Evolutionary conservation across 2,113 vertebrate genomes (phyloP).

Genomic region (Dasyurus viverrinus): DNA sequence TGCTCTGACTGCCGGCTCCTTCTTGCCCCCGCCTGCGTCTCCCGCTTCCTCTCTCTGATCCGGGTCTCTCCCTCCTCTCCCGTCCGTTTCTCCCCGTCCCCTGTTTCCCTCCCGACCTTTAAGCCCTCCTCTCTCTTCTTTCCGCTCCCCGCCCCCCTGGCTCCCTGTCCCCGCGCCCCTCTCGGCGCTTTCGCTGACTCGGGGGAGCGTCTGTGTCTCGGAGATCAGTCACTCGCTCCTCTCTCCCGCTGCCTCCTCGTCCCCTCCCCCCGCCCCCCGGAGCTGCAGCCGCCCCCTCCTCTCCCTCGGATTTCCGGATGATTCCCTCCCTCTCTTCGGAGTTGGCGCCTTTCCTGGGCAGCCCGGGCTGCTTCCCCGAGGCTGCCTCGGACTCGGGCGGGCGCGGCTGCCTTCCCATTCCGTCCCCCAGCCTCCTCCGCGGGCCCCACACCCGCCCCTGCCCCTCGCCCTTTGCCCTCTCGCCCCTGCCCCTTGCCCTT

Average conservation of each 20-base stretch:
- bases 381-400: slow-evolving; percentile 30
- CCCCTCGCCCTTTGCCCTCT: neutral
- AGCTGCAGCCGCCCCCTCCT: slow-evolving; percentile 13
- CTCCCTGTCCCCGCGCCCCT: neutral
- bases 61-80: neutral
- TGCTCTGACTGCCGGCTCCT: neutral
- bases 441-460: neutral
- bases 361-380: slow-evolving; percentile 40
- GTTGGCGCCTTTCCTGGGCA: slow-evolving; percentile 32
- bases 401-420: neutral
- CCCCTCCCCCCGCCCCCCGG: neutral
- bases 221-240: neutral
- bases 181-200: neutral
- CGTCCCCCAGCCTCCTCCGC: neutral
- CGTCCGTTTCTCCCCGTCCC: neutral
- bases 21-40: neutral
- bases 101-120: neutral
- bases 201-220: neutral
- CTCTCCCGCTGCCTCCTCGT: neutral
- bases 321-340: slow-evolving; percentile 44
- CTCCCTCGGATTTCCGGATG: slow-evolving; percentile 43
- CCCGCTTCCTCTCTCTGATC: neutral
- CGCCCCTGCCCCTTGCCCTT: neutral
- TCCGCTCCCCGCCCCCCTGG: neutral
- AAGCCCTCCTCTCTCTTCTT: neutral